Evolutionary conservation across 2,797 vertebrate genomes (phyloP).

Genomic region (Tadarida brasiliensis): DNA sequence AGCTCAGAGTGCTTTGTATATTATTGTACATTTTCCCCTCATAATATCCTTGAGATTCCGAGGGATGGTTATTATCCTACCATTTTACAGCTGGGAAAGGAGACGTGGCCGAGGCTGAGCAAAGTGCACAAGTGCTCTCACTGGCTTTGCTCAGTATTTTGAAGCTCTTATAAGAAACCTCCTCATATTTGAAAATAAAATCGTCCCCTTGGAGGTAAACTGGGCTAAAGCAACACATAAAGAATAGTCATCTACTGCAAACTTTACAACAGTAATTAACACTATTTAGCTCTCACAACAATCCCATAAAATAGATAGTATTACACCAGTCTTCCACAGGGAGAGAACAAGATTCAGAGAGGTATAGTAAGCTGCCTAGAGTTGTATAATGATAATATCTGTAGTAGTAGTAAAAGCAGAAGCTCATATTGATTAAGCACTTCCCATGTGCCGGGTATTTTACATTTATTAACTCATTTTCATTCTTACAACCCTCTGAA

Average conservation of each 20-base stretch:
- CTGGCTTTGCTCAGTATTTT: neutral
- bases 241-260: neutral
- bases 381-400: neutral
- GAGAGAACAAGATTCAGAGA: slow-evolving; percentile 29
- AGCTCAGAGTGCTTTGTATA: slow-evolving; percentile 33
- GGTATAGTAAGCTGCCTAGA: neutral
- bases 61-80: slow-evolving; percentile 63
- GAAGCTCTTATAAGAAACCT: slow-evolving; percentile 5
- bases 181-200: slow-evolving; percentile 30
- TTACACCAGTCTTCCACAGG: neutral
- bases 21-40: slow-evolving; percentile 36
- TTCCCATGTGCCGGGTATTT: neutral
- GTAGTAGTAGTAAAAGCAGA: slow-evolving; percentile 21
- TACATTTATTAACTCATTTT: neutral
- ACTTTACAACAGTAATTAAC: slow-evolving; percentile 56
- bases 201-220: neutral
- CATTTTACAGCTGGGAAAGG: slow-evolving; percentile 80
- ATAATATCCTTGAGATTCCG: slow-evolving; percentile 2
- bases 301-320: slow-evolving; percentile 57
- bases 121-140: neutral
- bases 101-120: neutral
- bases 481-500: neutral
- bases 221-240: slow-evolving; percentile 36
- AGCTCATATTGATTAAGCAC: neutral
- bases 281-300: slow-evolving; percentile 38